Conservation (phyloP, 2,797 vertebrate species). For the Onychomys torridus region DNA sequence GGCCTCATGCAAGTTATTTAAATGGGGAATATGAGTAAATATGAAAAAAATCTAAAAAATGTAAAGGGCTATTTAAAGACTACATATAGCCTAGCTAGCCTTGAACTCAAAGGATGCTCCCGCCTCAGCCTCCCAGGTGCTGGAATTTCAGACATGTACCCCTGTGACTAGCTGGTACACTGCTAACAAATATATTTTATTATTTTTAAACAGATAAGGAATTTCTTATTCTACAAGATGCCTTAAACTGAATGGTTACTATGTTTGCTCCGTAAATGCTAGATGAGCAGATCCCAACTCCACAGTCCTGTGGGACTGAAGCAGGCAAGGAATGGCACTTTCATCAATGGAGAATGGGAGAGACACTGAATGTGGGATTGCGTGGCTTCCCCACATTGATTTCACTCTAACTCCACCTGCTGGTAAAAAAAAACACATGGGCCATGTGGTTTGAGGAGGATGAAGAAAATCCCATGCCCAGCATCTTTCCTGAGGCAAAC, state of each 20-base stretch:
- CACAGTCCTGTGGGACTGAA: slow-evolving; percentile 20
- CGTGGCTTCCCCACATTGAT: neutral
- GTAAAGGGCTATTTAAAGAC: neutral
- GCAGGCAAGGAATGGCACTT: neutral
- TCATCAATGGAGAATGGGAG: neutral
- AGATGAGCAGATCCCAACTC: neutral
- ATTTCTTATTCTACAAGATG: neutral
- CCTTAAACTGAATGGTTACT: slow-evolving; percentile 54
- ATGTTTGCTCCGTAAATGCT: slow-evolving; percentile 51
- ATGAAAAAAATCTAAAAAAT: neutral
- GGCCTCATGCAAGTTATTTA: neutral
- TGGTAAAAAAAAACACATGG: slow-evolving; percentile 46
- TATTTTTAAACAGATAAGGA: slow-evolving; percentile 43
- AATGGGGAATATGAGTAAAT: neutral
- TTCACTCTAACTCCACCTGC: neutral
- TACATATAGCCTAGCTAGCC: too few species aligned
- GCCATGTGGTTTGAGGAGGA: neutral
- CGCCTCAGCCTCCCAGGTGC: neutral
- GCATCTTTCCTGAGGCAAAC: neutral
- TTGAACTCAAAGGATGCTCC: neutral
- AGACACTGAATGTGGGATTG: neutral
- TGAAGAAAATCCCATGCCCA: neutral
- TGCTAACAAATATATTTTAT: slow-evolving; percentile 17
- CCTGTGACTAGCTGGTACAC: neutral
- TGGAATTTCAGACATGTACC: neutral